Evolutionary conservation across 2,113 vertebrate species (phyloP).

Genomic region (Agapornis roseicollis): DNA sequence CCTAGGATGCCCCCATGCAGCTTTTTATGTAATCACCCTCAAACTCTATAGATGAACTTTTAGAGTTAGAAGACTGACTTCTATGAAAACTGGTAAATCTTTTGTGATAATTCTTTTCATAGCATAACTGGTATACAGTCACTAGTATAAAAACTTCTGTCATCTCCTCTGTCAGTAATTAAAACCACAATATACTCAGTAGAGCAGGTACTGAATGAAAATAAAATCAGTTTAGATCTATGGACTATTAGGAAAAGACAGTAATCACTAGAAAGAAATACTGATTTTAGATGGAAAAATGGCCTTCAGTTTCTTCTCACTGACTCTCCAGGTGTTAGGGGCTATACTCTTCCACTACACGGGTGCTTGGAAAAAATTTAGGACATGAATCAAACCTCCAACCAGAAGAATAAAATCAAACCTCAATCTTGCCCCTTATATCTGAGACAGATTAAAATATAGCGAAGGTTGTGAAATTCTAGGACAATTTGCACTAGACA

Average conservation of each 20-base stretch:
- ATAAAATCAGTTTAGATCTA: neutral
- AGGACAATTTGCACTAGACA: neutral
- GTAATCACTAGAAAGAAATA: neutral
- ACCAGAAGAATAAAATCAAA: neutral
- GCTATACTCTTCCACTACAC: neutral
- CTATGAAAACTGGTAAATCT: neutral
- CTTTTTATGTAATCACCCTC: neutral
- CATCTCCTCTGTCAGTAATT: neutral
- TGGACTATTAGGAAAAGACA: neutral
- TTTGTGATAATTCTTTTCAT: neutral
- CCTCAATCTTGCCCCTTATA: neutral
- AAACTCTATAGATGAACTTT: neutral
- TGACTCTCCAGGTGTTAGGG: neutral
- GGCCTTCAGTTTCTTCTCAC: neutral
- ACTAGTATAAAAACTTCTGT: neutral
- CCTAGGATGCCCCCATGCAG: neutral
- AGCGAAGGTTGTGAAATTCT: neutral
- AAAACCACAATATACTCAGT: neutral
- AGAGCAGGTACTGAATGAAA: neutral
- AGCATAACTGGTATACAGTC: neutral
- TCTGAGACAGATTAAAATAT: neutral
- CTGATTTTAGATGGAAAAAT: neutral
- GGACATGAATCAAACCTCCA: neutral
- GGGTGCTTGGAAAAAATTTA: neutral
- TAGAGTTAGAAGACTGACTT: neutral